A percentile compares a stretch with the other conserved stretches of the same genome.
phyloP scores from a whole-genome alignment of 1,140 invertebrate genomes.

The Drosophila sp. region DNA sequence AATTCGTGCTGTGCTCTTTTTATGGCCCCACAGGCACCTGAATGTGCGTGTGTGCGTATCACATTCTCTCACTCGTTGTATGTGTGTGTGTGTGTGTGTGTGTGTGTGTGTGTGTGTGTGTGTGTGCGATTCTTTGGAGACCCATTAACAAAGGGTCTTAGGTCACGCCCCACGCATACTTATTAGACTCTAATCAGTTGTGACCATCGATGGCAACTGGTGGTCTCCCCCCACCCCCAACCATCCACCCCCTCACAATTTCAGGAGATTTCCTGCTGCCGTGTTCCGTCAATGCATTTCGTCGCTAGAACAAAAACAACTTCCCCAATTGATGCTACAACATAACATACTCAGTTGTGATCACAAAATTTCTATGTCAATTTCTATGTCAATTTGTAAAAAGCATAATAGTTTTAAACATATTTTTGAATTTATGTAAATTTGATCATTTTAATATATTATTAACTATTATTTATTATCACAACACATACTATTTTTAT shows the following conservation, averaged over 20 bases:
- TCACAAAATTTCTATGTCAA: too few species aligned
- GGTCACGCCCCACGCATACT: conserved; percentile 78
- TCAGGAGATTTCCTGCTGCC: background rate
- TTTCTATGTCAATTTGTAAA: too few species aligned
- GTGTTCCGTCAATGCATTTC: conserved; percentile 13
- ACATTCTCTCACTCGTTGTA: background rate
- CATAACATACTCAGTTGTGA: too few species aligned
- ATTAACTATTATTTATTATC: too few species aligned
- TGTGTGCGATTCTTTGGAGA: conserved; percentile 61
- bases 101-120: conserved; percentile 22
- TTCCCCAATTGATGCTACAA: too few species aligned
- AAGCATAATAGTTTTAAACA: too few species aligned
- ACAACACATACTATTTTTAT: too few species aligned
- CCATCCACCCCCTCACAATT: background rate
- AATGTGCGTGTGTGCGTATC: conserved; percentile 16
- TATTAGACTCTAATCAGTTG: conserved; percentile 82
- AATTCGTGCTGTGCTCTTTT: conserved; percentile 58
- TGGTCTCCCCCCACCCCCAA: conserved; percentile 20
- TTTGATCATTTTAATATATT: too few species aligned
- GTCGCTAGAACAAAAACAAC: background rate
- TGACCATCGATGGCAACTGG: conserved; percentile 74
- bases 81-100: conserved; percentile 6
- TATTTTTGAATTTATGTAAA: too few species aligned
- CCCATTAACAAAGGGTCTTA: conserved; percentile 71
- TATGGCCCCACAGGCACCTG: conserved; percentile 52